A percentile compares a stretch with the other conserved stretches of the same genome.
Evolutionary conservation across 2,113 vertebrate genomes (phyloP).

Genomic region (Onychostruthus taczanowskii): DNA sequence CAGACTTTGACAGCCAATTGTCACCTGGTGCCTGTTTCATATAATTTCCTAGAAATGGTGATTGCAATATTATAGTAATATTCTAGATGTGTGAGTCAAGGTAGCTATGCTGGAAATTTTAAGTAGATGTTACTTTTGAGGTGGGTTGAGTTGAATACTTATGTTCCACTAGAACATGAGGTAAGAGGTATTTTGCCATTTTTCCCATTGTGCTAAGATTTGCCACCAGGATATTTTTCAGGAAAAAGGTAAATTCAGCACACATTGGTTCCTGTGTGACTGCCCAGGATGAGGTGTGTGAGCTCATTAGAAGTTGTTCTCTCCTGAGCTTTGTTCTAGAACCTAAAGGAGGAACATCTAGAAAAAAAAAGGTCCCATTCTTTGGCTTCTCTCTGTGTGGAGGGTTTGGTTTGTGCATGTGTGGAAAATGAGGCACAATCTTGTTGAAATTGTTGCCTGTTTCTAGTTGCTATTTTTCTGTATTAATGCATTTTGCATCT

Average conservation of each 20-base stretch:
- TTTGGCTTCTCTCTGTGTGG: not conserved
- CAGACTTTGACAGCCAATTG: not conserved
- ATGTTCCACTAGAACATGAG: not conserved
- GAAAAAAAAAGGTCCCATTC: not conserved
- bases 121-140: not conserved
- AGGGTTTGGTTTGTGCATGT: not conserved
- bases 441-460: not conserved
- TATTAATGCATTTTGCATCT: not conserved
- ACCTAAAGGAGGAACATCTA: not conserved
- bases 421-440: not conserved
- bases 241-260: not conserved
- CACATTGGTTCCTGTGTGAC: fast-evolving
- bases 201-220: not conserved
- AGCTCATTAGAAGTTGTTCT: not conserved
- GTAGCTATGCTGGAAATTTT: not conserved
- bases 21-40: not conserved
- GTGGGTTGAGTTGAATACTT: not conserved
- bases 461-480: not conserved
- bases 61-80: not conserved
- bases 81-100: not conserved
- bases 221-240: not conserved
- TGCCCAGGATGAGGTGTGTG: not conserved
- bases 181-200: not conserved
- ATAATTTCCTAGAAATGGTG: not conserved
- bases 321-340: not conserved